Percentiles rank a stretch among this genome's conserved stretches.
Evolutionary conservation across 1,140 invertebrate species (phyloP).

Genomic region (Tetranychus cinnabarinus): DNA sequence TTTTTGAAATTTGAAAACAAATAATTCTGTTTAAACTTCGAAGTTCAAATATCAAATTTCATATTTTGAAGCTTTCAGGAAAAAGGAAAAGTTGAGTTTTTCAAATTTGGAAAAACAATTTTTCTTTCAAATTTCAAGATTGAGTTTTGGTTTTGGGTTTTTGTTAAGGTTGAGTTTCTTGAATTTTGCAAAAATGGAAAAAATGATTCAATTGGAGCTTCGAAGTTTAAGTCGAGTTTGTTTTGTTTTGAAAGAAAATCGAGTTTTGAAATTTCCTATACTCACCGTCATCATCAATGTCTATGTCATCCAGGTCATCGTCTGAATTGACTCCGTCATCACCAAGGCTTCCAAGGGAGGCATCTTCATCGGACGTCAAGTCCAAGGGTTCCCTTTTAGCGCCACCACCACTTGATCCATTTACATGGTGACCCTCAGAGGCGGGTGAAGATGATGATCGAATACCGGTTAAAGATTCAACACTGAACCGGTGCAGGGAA

Average conservation of each 20-base stretch:
- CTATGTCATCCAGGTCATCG: background rate
- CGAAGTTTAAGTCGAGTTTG: too few species aligned
- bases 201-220: too few species aligned
- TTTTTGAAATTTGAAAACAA: too few species aligned
- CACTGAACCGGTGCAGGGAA: slow-evolving; percentile 8
- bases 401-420: background rate
- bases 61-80: too few species aligned
- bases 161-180: too few species aligned
- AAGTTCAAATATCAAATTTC: too few species aligned
- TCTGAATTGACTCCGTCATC: slow-evolving; percentile 3
- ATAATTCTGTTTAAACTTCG: too few species aligned
- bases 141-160: too few species aligned
- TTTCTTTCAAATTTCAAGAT: too few species aligned
- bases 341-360: slow-evolving; percentile 2
- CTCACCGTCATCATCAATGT: slow-evolving; percentile 6
- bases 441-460: background rate
- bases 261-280: background rate
- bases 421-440: background rate
- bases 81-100: too few species aligned
- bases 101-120: too few species aligned
- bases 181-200: too few species aligned
- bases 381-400: slow-evolving; percentile 1
- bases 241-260: background rate
- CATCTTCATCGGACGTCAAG: slow-evolving; percentile 7
- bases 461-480: slow-evolving; percentile 8